Evolutionary conservation across 2,797 vertebrate species (phyloP).

Genomic region (Numenius phaeopus): DNA sequence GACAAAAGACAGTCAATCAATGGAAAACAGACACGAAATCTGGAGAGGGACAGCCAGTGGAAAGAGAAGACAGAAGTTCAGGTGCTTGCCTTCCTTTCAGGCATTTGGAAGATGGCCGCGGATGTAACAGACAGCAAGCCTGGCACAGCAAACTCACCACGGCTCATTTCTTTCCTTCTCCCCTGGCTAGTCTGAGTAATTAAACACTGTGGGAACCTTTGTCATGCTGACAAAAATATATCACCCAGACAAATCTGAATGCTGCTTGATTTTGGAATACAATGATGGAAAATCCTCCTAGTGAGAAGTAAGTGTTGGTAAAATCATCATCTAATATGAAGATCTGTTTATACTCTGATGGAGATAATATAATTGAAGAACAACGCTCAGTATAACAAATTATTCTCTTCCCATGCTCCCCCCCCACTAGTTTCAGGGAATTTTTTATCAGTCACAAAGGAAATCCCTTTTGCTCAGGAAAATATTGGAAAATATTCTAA

Average conservation of each 20-base stretch:
- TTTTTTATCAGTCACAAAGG: neutral
- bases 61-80: neutral
- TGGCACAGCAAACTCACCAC: neutral
- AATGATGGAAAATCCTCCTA: constrained; percentile 34
- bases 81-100: neutral
- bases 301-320: constrained; percentile 28
- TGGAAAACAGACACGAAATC: neutral
- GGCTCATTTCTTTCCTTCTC: constrained; percentile 45
- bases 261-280: constrained; percentile 45
- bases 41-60: neutral
- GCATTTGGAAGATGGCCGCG: neutral
- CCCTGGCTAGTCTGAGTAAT: constrained; percentile 51
- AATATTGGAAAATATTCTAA: neutral
- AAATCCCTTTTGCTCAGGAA: constrained; percentile 9
- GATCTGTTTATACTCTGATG: constrained; percentile 30
- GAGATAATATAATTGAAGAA: constrained; percentile 29
- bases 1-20: neutral
- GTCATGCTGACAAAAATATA: constrained; percentile 46
- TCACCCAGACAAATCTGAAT: constrained; percentile 47
- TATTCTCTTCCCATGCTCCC: neutral
- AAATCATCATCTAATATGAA: constrained; percentile 49
- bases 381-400: neutral
- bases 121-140: neutral
- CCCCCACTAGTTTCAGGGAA: neutral
- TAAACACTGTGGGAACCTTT: constrained; percentile 62